Evolutionary conservation across 2,797 vertebrate species (phyloP).

Genomic region (Gymnodraco acuticeps): DNA sequence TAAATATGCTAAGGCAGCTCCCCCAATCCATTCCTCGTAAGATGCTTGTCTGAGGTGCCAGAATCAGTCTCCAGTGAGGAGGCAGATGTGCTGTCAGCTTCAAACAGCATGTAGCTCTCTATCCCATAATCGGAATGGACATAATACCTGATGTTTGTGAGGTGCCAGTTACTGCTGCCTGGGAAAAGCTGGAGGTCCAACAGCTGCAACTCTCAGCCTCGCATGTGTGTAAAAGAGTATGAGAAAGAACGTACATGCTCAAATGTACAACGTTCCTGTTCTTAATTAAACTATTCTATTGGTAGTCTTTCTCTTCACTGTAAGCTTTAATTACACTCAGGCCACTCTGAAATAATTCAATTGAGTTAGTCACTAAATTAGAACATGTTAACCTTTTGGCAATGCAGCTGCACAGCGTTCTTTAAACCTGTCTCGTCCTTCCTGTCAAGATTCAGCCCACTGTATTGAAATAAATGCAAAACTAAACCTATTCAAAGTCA

Average conservation of each 20-base stretch:
- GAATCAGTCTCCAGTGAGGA: conserved; percentile 87
- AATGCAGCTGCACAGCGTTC: conserved; percentile 43
- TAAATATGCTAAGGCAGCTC: conserved; percentile 75
- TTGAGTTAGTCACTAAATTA: conserved; percentile 39
- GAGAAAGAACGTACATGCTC: conserved; percentile 11
- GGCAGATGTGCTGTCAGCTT: conserved; percentile 91
- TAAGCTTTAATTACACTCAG: conserved; percentile 35
- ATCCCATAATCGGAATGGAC: conserved; percentile 90
- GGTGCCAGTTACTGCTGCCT: conserved; percentile 84
- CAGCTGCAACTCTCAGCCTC: conserved; percentile 63
- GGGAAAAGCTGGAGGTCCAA: conserved; percentile 76
- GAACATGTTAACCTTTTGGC: conserved; percentile 44
- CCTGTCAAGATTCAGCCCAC: conserved; percentile 43
- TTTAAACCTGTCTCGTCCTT: conserved; percentile 35
- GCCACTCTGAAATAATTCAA: conserved; percentile 25
- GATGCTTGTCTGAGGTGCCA: conserved; percentile 91
- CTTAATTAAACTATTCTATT: conserved; percentile 40
- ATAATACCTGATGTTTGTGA: conserved; percentile 88
- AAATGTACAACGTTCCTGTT: conserved; percentile 33
- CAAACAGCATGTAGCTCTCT: conserved; percentile 87
- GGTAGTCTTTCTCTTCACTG: conserved; percentile 25
- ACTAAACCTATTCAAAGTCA: conserved; percentile 76
- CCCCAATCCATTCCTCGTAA: conserved; percentile 81
- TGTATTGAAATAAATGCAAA: conserved; percentile 62
- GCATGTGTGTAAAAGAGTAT: conserved; percentile 1